A percentile compares a stretch with the other conserved stretches of the same genome.
phyloP scores from a whole-genome alignment of 2,113 vertebrate species.

The Myanophis thanlyinensis region DNA sequence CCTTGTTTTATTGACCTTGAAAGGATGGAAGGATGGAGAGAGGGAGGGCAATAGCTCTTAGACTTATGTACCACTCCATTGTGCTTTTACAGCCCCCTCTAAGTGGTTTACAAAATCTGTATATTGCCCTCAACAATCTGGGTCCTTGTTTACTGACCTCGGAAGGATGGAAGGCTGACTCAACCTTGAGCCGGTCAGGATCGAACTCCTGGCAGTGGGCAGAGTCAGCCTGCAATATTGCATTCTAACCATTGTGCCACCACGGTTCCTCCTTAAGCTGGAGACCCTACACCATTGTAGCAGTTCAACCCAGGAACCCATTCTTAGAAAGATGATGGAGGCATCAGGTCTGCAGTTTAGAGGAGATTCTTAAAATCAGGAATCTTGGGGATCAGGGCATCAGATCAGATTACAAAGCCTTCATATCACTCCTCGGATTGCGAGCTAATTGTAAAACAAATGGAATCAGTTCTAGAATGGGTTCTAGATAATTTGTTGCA shows the following conservation, averaged over 20 bases:
- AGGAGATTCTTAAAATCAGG: background rate
- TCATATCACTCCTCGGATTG: background rate
- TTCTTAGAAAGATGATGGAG: background rate
- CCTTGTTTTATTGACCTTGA: background rate
- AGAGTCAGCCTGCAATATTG: background rate
- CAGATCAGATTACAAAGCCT: background rate
- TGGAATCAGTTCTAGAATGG: background rate
- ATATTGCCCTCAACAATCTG: too few relatives aligned
- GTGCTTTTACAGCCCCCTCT: too few relatives aligned
- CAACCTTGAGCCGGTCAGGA: too few relatives aligned
- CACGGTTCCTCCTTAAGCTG: background rate
- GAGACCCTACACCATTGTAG: background rate
- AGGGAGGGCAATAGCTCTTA: too few relatives aligned
- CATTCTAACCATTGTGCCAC: background rate
- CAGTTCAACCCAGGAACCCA: background rate
- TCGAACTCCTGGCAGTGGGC: background rate
- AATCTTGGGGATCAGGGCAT: background rate
- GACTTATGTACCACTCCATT: too few relatives aligned
- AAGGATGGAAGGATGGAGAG: background rate
- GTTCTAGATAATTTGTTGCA: background rate
- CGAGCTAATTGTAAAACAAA: background rate
- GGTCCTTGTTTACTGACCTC: too few relatives aligned
- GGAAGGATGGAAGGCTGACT: too few relatives aligned
- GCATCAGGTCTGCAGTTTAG: background rate
- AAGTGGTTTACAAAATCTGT: too few relatives aligned